Base-by-base conservation (phyloP, 2,113 vertebrate genomes). In the Nothoprocta pentlandii region DNA sequence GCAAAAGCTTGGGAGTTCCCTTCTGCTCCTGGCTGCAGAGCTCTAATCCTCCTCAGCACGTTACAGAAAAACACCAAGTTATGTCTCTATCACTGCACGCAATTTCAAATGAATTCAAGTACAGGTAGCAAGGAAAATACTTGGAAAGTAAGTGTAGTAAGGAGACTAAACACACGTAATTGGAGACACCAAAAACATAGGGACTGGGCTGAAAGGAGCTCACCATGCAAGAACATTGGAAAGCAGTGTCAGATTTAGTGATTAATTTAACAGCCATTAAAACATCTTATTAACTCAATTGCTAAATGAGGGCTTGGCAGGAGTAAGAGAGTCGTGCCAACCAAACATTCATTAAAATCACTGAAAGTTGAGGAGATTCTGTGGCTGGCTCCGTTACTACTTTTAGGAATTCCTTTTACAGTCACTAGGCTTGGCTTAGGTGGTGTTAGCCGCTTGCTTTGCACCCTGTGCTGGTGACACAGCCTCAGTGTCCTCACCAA, bases 251-350 rank as follows among this genome's bases (percentile, higher is more conserved):
- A 88, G 83, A 92, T 90, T 86, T 92, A 67, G 30, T 89, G 93
- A 94, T 97, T 95, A 94, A 95, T 95, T 96, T 96, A 95, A 92
- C 92, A 96, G 77, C 56, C 78, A 87, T 95, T 96, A 95, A 96
- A 95, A 90, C 46, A 89, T 92, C 93, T 95, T 96, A 93, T 93
- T 97, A 97, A 94, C 93, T 93, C 90, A 92, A 96, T 94, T 93
- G 94, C 93, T 95, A 95, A 96, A 92, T 96, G 95, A 95, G 90
- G 89, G 88, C 70, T 92, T 94, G 94, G 95, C 92, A 95, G 92
- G 67, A 93, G 78, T 93, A 90, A 92, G 86, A 87, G 78, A 91
- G 80, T 53, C 74, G 36, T 69, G 39, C 92, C 90, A 87, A 81
- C 69, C 59, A 75, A 34, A 58, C 34, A 42, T 36, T 39, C 56